phyloP scores from a whole-genome alignment of 2,113 vertebrate genomes.

The Promerops cafer region DNA sequence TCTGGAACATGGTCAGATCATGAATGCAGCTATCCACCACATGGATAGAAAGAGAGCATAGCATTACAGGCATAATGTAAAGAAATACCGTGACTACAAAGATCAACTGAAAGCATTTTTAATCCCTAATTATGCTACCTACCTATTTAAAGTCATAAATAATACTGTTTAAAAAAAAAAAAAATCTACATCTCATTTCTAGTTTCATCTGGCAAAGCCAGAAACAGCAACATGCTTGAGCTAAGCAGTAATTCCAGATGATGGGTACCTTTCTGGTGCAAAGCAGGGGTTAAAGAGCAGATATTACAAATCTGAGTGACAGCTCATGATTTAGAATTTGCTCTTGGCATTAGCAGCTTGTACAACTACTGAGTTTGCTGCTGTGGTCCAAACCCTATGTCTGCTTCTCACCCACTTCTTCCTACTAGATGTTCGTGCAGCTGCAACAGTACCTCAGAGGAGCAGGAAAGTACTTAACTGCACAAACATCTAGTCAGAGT shows the following conservation, averaged over 20 bases:
- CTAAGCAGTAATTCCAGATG: conserved; percentile 51
- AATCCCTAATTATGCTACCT: conserved; percentile 55
- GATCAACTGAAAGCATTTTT: conserved; percentile 29
- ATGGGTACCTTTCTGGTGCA: conserved; percentile 59
- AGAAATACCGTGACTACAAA: conserved; percentile 6
- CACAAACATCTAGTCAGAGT: not conserved
- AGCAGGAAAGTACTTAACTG: conserved; percentile 29
- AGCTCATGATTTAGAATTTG: not conserved
- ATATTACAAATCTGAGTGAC: not conserved
- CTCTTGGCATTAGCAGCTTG: conserved; percentile 39
- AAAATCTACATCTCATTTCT: conserved; percentile 40
- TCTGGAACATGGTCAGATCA: conserved; percentile 20
- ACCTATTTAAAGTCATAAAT: conserved; percentile 50
- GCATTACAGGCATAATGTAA: not conserved
- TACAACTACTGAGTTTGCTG: conserved; percentile 32
- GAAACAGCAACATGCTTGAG: conserved; percentile 41
- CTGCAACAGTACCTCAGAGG: conserved; percentile 14
- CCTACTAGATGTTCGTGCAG: not conserved
- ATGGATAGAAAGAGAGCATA: not conserved
- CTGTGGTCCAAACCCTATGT: conserved; percentile 23
- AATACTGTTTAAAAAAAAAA: conserved; percentile 62
- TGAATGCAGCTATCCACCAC: not conserved
- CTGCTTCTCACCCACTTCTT: conserved; percentile 18
- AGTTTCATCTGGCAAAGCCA: conserved; percentile 47
- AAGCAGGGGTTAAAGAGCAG: conserved; percentile 26